Evolutionary conservation across 2,113 vertebrate species (phyloP), one percentile per base, ranked within the genome.

Genomic region (Chelonoidis abingdonii): DNA sequence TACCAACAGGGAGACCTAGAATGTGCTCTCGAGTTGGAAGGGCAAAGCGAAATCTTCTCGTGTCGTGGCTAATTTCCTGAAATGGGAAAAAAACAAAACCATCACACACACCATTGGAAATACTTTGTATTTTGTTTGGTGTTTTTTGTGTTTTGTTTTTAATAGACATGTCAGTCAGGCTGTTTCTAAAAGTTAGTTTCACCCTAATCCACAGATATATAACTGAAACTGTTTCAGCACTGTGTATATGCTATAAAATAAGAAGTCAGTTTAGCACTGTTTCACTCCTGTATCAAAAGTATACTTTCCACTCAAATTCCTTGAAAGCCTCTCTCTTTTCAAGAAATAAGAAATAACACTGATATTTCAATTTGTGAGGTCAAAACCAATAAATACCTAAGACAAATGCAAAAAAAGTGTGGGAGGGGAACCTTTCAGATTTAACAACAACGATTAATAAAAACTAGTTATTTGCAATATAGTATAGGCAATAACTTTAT

Each of bases 1-100:
- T 92, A 99, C 99, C 99, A 0, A 99, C 16, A 0, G 99, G 99
- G 75, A 99, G 99, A 35, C 99, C 99, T 84, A 99, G 98, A 88
- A 99, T 31, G 10, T 99, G 99, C 21, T 99, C 97, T 2, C 94
- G 93, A 2, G 99, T 98, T 0, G 99, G 99, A 90, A 99, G 98
- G 2, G 99, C 99, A 35, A 99, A 99, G 27, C 99, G 99, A 92
- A 99, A 99, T 89, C 97, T 99, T 92, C 99, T 98, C 0, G 99
- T 99, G 96, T 99, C 99, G 27, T 99, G 99, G 88, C 98, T 99
- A 88, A 99, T 97, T 10, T 99, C 97, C 99, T 99, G 95, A 52
- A 97, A 94, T 22, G 83, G 0, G 50, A 53, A 72, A 75, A 85
- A 3, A 80, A 80, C 3, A 56, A 75, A 76, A 25, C 5, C 19